Base-by-base conservation (phyloP, 2,797 vertebrate genomes). In the Eospalax fontanierii region DNA sequence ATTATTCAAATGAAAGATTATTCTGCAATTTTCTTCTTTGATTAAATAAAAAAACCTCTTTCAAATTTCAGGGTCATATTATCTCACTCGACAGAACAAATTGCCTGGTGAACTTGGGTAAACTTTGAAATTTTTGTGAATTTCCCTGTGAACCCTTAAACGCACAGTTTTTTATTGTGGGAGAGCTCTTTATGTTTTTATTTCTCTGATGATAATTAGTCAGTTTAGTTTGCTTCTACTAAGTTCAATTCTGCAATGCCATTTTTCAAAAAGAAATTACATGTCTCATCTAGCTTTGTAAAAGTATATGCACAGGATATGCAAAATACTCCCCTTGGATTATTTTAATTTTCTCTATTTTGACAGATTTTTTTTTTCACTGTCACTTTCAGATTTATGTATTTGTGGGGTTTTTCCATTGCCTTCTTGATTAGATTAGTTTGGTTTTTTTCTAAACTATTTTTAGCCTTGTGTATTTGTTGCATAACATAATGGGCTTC, bases 261-360 rank as follows among this genome's bases (percentile, higher is more conserved):
- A 43, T 78, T 65, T 81, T 87, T 15, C 11, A 30, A 15, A 84
- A 84, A 78, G 10, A n/a, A 70, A 70, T 35, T 40, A 86, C 43
- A n/a, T 7, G 19, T 84, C 70, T 93, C 63, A 78, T 50, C 24
- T 61, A 68, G 28, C 40, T 61, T 78, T 76, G 84, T 18, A 82
- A 88, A 57, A 24, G 14, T 66, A 57, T 21, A 33, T 57, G 11
- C 30, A 74, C 14, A 73, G 54, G 4, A n/a, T 18, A 68, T 68
- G 66, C 14, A n/a, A 68, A 33, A 68, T 4, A 68, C 66, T 57
- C 46, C 63, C 28, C 21, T 81, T 22, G 40, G 50, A 61, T 43
- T 74, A 82, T 71, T 87, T 68, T 68, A 38, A 26, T 90, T 82
- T 83, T 78, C 33, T 82, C 33, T 93, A 61, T 82, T 89, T 50